A percentile compares a stretch with the other conserved stretches of the same genome.
Evolutionary conservation across 2,113 vertebrate species (phyloP).

Genomic region (Mastomys coucha): DNA sequence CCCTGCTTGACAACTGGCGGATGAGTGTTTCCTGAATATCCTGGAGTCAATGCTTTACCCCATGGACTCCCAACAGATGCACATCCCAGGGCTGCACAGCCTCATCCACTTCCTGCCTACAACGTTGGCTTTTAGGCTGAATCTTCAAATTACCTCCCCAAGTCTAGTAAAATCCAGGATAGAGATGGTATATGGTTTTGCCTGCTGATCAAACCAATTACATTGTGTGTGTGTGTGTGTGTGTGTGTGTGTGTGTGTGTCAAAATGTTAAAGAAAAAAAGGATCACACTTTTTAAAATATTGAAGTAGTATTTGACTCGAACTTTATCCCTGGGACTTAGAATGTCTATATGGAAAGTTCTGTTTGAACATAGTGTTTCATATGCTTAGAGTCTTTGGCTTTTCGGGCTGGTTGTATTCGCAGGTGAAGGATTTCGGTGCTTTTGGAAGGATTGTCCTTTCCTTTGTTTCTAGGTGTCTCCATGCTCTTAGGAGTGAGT

Average conservation of each 20-base stretch:
- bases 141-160: constrained; percentile 33
- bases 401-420: constrained; percentile 40
- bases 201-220: neutral
- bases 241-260: too few relatives aligned
- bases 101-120: neutral
- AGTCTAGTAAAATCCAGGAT: neutral
- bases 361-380: constrained; percentile 32
- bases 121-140: constrained; percentile 22
- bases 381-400: neutral
- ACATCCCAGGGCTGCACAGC: neutral
- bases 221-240: too few relatives aligned
- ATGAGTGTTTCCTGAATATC: constrained; percentile 71
- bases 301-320: neutral
- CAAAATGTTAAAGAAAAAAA: neutral
- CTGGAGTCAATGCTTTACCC: constrained; percentile 54
- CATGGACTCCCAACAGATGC: constrained; percentile 47
- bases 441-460: constrained; percentile 35
- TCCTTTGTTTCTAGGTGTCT: constrained; percentile 59
- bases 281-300: neutral
- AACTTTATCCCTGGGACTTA: neutral
- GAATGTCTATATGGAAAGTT: neutral
- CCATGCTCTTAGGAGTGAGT: constrained; percentile 35
- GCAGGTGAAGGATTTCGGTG: neutral
- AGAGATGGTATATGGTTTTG: neutral
- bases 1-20: constrained; percentile 75